Conservation (phyloP, 2,797 vertebrate species). For the Microtus californicus region DNA sequence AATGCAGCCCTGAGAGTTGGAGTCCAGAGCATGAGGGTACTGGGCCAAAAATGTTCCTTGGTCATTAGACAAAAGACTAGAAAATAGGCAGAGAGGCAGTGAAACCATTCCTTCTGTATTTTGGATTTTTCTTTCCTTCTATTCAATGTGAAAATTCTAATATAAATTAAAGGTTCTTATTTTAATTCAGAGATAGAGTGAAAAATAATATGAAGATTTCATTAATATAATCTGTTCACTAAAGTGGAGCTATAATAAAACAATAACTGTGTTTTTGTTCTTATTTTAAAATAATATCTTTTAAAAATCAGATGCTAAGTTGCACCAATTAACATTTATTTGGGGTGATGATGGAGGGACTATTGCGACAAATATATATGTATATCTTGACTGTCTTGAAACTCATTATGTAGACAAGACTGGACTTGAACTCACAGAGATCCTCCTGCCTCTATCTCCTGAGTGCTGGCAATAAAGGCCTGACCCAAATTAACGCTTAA, state of each 20-base stretch:
- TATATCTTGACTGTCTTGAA: neutral
- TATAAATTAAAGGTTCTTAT: neutral
- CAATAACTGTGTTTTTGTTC: neutral
- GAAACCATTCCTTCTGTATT: neutral
- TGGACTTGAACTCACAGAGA: neutral
- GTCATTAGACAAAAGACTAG: neutral
- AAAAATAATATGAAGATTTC: neutral
- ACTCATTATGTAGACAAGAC: neutral
- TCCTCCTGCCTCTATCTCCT: neutral
- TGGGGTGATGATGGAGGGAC: rapidly evolving
- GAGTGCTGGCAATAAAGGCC: neutral
- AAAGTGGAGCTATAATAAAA: constrained; percentile 50
- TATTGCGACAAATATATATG: neutral
- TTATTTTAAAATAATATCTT: constrained; percentile 19
- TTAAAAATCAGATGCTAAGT: constrained; percentile 37
- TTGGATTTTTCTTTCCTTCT: neutral
- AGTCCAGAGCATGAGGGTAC: neutral
- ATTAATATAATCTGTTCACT: neutral
- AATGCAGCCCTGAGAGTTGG: neutral
- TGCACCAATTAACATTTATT: neutral
- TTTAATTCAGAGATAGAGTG: neutral
- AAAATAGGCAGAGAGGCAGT: neutral
- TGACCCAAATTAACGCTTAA: neutral
- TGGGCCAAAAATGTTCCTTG: neutral
- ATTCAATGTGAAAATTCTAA: neutral